These are phyloP conservation scores for Drosophila nigritarsus DNA, from an alignment of 2,888 invertebrate species.

Conservation along the genomic window DNA sequence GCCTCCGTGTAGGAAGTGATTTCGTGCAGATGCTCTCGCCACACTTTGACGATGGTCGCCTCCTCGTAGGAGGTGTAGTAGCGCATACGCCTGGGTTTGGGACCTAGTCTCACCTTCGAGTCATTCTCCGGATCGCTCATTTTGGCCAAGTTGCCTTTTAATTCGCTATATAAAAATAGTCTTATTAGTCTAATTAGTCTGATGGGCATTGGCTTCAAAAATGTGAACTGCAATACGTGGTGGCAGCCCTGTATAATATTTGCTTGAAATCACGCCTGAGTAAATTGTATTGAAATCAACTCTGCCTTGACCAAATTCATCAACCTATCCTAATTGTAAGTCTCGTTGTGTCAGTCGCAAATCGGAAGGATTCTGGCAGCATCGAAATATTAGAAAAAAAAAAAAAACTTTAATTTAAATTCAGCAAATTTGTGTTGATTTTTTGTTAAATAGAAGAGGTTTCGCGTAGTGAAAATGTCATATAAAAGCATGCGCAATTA, in stretches of 20 bases:
- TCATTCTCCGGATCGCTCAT: slow-evolving; percentile 53
- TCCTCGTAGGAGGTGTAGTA: slow-evolving; percentile 81
- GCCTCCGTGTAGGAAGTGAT: slow-evolving; percentile 65
- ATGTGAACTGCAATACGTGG: too few species aligned
- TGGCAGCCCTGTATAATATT: neutral
- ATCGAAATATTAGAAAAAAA: neutral
- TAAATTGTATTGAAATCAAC: neutral
- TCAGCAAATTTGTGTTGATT: neutral
- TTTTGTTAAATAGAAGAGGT: neutral
- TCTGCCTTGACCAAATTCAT: neutral
- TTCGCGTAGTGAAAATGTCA: neutral
- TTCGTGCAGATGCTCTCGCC: slow-evolving; percentile 69
- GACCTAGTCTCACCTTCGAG: slow-evolving; percentile 17
- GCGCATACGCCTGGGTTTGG: slow-evolving; percentile 72
- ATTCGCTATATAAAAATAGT: neutral
- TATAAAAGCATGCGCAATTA: neutral
- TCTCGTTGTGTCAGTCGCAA: neutral
- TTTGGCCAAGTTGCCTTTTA: neutral
- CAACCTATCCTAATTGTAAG: neutral
- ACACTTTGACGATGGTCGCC: slow-evolving; percentile 70
- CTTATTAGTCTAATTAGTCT: slow-evolving; percentile 11
- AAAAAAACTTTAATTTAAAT: neutral
- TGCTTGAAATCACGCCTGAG: neutral
- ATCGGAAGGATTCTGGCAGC: too few species aligned
- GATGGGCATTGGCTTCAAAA: slow-evolving; percentile 13